These are phyloP conservation scores for Galemys pyrenaicus DNA, from an alignment of 2,113 vertebrate species.

Conservation along the genomic window DNA sequence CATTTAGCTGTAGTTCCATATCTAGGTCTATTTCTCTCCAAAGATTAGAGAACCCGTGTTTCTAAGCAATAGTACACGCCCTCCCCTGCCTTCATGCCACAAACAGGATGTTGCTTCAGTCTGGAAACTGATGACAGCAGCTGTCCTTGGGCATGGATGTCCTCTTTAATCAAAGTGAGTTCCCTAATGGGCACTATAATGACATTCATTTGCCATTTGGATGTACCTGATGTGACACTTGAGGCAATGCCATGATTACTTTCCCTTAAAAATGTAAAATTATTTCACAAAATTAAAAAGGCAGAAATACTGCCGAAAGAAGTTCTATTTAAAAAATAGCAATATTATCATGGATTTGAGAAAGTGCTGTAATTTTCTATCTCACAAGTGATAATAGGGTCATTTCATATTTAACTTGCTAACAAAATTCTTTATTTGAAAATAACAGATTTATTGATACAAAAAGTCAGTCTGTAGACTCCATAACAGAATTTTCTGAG, in stretches of 20 bases:
- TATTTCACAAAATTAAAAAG: slow-evolving; percentile 54
- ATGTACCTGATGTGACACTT: slow-evolving; percentile 51
- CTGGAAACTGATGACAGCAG: slow-evolving; percentile 9
- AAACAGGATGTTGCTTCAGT: neutral
- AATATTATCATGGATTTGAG: neutral
- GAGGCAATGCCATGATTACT: slow-evolving; percentile 32
- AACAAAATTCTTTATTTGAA: slow-evolving; percentile 1
- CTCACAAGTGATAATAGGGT: slow-evolving; percentile 22
- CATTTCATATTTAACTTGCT: slow-evolving; percentile 46
- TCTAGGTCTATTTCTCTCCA: slow-evolving; percentile 23
- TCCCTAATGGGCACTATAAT: slow-evolving; percentile 38
- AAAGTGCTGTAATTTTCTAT: neutral
- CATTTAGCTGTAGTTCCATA: neutral
- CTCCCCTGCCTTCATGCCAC: neutral
- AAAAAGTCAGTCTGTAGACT: neutral
- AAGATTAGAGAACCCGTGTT: neutral
- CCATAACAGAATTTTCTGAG: neutral
- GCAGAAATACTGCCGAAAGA: slow-evolving; percentile 30
- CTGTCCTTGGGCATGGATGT: slow-evolving; percentile 43
- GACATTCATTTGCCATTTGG: slow-evolving; percentile 65
- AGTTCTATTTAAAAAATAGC: slow-evolving; percentile 31
- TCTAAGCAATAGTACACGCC: neutral
- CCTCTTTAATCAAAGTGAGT: slow-evolving; percentile 59
- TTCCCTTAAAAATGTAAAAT: slow-evolving; percentile 60
- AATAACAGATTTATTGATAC: neutral